Base-by-base conservation (phyloP, 2,113 vertebrate species). In the Rhinolophus ferrumequinum region DNA sequence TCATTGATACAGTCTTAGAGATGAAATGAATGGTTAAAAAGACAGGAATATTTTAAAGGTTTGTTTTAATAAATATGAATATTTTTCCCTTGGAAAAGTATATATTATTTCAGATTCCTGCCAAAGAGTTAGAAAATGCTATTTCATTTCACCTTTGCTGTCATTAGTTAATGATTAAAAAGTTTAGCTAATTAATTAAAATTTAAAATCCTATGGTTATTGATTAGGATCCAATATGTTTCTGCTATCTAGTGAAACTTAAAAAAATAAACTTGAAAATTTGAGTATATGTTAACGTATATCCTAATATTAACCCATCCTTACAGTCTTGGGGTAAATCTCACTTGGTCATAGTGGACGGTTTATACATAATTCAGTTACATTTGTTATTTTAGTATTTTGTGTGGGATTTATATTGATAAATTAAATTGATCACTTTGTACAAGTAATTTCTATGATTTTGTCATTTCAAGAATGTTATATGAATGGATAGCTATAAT, bases 11-110 rank as follows among this genome's bases (percentile, higher is more conserved):
- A 82, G n/a, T 92, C 54, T 97, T 84, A 69, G 9, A 41, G 84
- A 30, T 82, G 21, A 88, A 77, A 76, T 66, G 56, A 90, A 47
- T 94, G 33, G 52, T 41, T 90, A 73, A 82, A 72, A 88, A 91
- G 26, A 77, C 13, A 64, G 22, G 16, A 79, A 38, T 28, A 84
- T 83, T 50, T 67, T 60, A 72, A 76, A 93, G 21, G 1, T 66
- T 72, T 5, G 35, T 82, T 86, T 81, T 80, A 38, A 88, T 84
- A 54, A 47, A 62, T 75, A 26, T 44, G 83, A 41, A 38, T 24
- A 38, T 90, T 90, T 47, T 50, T 21, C 6, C 38, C 13, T 76
- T 28, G 33, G 50, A 72, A 60, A 38, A 81, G 13, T 82, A 16
- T 82, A 16, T 73, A 80, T 72, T 80, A 38, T 81, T 22, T 87